Evolutionary conservation across 2,113 vertebrate species (phyloP).

Genomic region (Rhea americana): DNA sequence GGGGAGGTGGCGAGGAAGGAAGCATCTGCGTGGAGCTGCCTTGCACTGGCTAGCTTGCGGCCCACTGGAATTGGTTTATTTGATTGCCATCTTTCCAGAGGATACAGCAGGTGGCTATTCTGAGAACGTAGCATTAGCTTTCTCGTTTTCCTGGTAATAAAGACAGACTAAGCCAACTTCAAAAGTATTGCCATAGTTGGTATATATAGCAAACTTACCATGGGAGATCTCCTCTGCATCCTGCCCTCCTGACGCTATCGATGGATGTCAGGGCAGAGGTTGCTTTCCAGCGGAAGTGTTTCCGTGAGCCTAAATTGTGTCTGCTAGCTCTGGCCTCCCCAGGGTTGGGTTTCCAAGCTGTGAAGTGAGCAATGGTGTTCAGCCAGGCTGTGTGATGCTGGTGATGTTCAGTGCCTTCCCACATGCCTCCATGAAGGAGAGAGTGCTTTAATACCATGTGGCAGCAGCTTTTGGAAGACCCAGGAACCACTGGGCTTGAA

Average conservation of each 20-base stretch:
- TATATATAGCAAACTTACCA: conserved; percentile 45
- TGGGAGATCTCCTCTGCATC: background rate
- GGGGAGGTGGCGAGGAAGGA: background rate
- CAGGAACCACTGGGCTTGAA: background rate
- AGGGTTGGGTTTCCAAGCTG: background rate
- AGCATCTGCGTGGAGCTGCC: background rate
- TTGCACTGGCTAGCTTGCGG: background rate
- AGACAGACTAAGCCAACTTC: conserved; percentile 1
- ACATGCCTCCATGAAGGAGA: background rate
- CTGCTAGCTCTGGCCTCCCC: background rate
- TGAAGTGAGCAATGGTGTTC: background rate
- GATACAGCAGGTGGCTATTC: conserved; percentile 21
- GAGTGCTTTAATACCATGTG: background rate
- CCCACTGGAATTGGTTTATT: background rate
- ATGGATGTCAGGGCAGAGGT: background rate
- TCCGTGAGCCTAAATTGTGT: background rate
- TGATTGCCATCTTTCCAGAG: background rate
- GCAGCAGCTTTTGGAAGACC: background rate
- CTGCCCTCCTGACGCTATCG: background rate
- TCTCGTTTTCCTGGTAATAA: background rate
- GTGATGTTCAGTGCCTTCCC: background rate
- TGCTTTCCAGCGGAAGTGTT: background rate
- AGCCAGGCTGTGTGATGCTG: accelerated
- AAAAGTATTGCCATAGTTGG: background rate
- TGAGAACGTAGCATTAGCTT: background rate